Evolutionary conservation across 2,888 invertebrate genomes (phyloP).

Genomic region (Hypercompe scribonia): DNA sequence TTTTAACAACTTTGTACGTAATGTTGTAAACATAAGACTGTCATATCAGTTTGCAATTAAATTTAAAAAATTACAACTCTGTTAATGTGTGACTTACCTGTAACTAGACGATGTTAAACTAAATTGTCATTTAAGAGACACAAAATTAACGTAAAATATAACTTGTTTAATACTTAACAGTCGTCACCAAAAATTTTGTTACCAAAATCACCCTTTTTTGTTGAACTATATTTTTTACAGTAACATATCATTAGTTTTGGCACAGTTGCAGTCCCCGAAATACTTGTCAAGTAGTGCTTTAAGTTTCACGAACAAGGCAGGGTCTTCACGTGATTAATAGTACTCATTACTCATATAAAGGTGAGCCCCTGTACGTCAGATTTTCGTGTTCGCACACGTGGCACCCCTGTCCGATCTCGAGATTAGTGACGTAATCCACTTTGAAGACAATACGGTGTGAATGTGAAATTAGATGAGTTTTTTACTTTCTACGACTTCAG

Average conservation of each 20-base stretch:
- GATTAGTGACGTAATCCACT: conserved; percentile 45
- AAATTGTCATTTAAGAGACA: neutral
- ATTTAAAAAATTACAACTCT: too few species aligned
- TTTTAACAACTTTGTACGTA: neutral
- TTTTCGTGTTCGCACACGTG: conserved; percentile 67
- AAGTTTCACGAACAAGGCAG: conserved; percentile 49
- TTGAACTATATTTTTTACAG: conserved; percentile 1
- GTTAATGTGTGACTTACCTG: too few species aligned
- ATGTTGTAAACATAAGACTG: neutral
- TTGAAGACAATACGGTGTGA: conserved; percentile 17
- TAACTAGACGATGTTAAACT: neutral
- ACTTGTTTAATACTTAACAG: neutral
- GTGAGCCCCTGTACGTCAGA: conserved; percentile 70
- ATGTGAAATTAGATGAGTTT: conserved; percentile 10
- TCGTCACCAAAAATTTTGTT: neutral
- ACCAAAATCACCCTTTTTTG: neutral
- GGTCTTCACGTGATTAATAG: conserved; percentile 75
- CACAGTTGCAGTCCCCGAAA: conserved; percentile 73
- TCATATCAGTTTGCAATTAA: too few species aligned
- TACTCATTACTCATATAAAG: conserved; percentile 68
- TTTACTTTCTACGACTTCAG: neutral
- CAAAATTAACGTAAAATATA: neutral
- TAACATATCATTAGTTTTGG: conserved; percentile 73
- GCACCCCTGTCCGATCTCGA: conserved; percentile 46
- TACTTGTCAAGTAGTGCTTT: conserved; percentile 69